Evolutionary conservation across 2,888 invertebrate genomes (phyloP), one percentile per base, ranked within the genome.

Genomic region (Amphimallon solstitiale): DNA sequence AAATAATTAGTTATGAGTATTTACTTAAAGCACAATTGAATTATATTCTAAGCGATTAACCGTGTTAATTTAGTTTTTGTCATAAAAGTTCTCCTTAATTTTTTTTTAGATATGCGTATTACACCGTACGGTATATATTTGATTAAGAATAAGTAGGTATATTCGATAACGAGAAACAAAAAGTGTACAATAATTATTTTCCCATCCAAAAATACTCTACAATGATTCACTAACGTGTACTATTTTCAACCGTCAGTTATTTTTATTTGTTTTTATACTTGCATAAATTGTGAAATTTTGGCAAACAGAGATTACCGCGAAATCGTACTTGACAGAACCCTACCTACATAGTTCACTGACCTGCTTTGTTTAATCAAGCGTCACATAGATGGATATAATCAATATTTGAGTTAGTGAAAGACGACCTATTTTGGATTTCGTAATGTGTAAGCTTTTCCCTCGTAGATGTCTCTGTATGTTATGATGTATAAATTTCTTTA

Each of bases 201-300:
- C 43, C 14, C 10, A 2, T 15, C 14, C 45, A 14, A 59, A 59
- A 43, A 59, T 59, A 59, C 10, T 21, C 29, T 2, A 23, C 5
- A n/a, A n/a, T 59, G 56, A 59, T n/a, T 59, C 56, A 59, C 17
- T 43, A 29, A 29, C 56, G 43, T 10, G n/a, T 15, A 14, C 9
- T 59, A 59, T 59, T 59, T 59, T 59, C 6, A 45, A 34, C 15
- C 29, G 17, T 23, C 15, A 43, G 56, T 59, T 59, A 59, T 59
- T 59, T 59, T 59, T 59, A 43, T 59, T 59, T 59, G 38, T 14
- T 14, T 29, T 21, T 43, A 45, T 12, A 15, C n/a, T 23, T 59
- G 43, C 23, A 35, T 15, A 52, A 52, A 52, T 37, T 52, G 37
- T 7, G 15, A 52, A 35, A 56, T 14, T 43, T 59, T 59, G 56